A percentile compares a stretch with the other conserved stretches of the same genome.
These are phyloP conservation scores for Leptogaster cylindrica DNA, from an alignment of 2,888 invertebrate species.

Conservation along the genomic window DNA sequence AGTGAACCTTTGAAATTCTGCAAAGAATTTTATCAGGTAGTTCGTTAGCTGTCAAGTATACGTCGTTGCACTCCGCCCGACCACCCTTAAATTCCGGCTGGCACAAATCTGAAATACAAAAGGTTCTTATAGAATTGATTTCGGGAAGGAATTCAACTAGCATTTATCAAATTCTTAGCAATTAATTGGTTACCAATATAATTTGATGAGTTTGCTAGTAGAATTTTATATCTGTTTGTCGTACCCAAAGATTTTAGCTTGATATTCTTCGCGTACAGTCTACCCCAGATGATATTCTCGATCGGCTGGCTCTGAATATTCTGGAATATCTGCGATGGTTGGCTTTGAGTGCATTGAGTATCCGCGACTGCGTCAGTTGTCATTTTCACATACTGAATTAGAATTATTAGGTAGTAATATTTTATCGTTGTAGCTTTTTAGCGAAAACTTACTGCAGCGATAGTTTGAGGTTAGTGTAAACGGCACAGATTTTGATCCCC, in stretches of 20 bases:
- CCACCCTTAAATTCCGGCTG: conserved; percentile 62
- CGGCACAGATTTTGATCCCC: too few species aligned
- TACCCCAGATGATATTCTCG: conserved; percentile 59
- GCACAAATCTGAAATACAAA: conserved; percentile 55
- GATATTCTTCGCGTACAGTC: conserved; percentile 59
- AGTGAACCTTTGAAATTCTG: conserved; percentile 65
- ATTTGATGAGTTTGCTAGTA: conserved; percentile 54
- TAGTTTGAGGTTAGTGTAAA: too few species aligned
- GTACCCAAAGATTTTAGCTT: conserved; percentile 60
- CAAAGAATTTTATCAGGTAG: conserved; percentile 57
- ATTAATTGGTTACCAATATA: conserved; percentile 58
- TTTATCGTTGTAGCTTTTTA: too few species aligned
- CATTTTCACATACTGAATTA: conserved; percentile 11
- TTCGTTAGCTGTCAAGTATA: conserved; percentile 57
- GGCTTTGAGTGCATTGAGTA: conserved; percentile 55
- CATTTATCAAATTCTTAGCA: too few species aligned
- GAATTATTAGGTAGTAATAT: too few species aligned
- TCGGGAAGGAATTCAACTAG: too few species aligned
- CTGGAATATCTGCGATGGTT: conserved; percentile 56
- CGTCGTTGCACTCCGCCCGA: conserved; percentile 61
- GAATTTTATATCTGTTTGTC: conserved; percentile 54
- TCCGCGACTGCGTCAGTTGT: conserved; percentile 10
- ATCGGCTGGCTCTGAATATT: conserved; percentile 60
- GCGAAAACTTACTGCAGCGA: too few species aligned
- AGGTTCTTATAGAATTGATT: too few species aligned